Base-by-base conservation (phyloP, 2,888 invertebrate species). In the Drosophila ochracea region DNA sequence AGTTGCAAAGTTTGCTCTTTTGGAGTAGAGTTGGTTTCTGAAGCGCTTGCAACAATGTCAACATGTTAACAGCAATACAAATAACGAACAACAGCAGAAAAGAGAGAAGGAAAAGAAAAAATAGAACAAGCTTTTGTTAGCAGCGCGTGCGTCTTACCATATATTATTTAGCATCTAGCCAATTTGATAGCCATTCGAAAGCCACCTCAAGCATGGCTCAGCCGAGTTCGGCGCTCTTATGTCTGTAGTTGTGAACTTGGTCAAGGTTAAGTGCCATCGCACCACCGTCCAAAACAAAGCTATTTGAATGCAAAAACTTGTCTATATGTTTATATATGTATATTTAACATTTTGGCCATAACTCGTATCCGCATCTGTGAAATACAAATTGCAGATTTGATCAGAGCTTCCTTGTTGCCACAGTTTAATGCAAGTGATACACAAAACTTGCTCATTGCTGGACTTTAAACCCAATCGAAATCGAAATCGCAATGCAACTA, bases 1-100 rank as follows among this genome's bases (percentile, higher is more conserved):
- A 55, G 68, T 28, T 67, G 68, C 55, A 68, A 68, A 67, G n/a
- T 66, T 39, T 67, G 37, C 47, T 13, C 13, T 33, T 39, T 63
- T 41, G 31, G 25, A 37, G 25, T 55, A 19, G 35, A 19, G 13
- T 11, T 21, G 25, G 25, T 16, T 19, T 9, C 28, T 28, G n/a
- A 43, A 30, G n/a, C 4, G 13, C 19, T 13, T 61, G 33, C 54
- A 54, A 37, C 35, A 25, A 49, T 16, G 5, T 21, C n/a, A 30
- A 41, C 30, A 57, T 31, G 11, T 25, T 31, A 31, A 16, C 16
- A 58, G 25, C 21, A 41, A 41, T 6, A n/a, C 30, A 41, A 53
- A 47, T 25, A 47, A 25, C 7, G 4, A 25, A 47, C 4, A 47
- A 9, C 7, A 47, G 4, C 25, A 16, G 7, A 47, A 25, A 13